These are phyloP conservation scores for Rapana venosa DNA, from an alignment of 2,888 invertebrate genomes.

Conservation along the genomic window DNA sequence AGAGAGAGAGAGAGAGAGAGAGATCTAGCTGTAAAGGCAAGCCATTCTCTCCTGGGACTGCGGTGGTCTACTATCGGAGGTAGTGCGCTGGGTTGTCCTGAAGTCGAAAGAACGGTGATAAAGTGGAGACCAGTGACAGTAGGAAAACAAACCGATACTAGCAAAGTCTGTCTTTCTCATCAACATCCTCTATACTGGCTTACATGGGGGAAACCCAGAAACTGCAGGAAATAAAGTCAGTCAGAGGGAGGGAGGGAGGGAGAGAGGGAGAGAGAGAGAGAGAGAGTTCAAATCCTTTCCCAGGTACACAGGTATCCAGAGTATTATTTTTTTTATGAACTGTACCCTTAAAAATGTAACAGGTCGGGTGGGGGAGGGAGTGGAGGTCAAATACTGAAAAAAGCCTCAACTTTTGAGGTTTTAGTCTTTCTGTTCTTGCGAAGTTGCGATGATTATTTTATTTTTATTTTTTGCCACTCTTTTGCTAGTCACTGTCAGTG, in stretches of 20 bases:
- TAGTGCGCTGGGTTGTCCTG: neutral
- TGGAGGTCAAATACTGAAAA: too few relatives aligned
- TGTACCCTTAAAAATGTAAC: neutral
- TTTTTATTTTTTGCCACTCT: too few relatives aligned
- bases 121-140: conserved; percentile 16
- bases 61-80: neutral
- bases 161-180: neutral
- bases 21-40: neutral
- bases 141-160: conserved; percentile 22
- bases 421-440: too few relatives aligned
- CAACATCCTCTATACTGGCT: neutral
- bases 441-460: too few relatives aligned
- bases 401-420: too few relatives aligned
- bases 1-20: too few relatives aligned
- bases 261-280: conserved; percentile 9
- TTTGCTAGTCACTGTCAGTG: too few relatives aligned
- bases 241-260: neutral
- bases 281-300: neutral
- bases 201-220: neutral
- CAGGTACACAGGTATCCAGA: neutral
- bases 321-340: too few relatives aligned
- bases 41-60: neutral
- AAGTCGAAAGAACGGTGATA: neutral
- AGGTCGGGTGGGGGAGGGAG: neutral
- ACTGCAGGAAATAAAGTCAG: neutral